Base-by-base conservation (phyloP, 2,797 vertebrate species). In the Pantherophis vulpinus region DNA sequence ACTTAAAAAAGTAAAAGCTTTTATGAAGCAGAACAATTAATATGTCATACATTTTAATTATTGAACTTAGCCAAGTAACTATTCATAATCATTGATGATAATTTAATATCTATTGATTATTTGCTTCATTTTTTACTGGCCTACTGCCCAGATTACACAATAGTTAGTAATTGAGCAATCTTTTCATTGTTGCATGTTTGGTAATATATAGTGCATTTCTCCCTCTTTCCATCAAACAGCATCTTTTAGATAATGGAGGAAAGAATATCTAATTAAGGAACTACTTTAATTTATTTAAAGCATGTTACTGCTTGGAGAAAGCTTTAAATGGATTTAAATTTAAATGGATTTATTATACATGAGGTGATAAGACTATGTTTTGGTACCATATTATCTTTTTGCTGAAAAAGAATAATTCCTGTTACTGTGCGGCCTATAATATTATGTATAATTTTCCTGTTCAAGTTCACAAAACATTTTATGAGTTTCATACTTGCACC, bases 141-240 rank as follows among this genome's bases (percentile, higher is more conserved):
- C 92, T 61, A 79, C 87, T 96, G 96, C 97, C 97, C 88, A 83
- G 93, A 95, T 96, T 93, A 92, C 4, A n/a, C 94, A 95, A 96
- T 12, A 91, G 94, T 93, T 91, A 95, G 94, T 86, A 90, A 95
- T 97, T 97, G 96, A 95, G 25, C 79, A 97, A 97, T 98, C 97
- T 98, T 97, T 97, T 96, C 96, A 90, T 96, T 94, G 94, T 97
- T 95, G 95, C 94, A 93, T 94, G 97, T 98, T 98, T 97, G 98
- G 98, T 98, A 95, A 97, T 1, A 90, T 63, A 93, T 93, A 97
- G 95, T 96, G 93, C 95, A 96, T 79, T 32, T 95, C 97, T 96
- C n/a, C 51, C 90, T 29, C 90, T 90, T 96, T 96, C 94, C 95
- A 95, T 97, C 95, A 96, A 96, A 96, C 95, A 96, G 47, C 95